Conservation (phyloP, 2,113 vertebrate species). For the Desmodus rotundus region DNA sequence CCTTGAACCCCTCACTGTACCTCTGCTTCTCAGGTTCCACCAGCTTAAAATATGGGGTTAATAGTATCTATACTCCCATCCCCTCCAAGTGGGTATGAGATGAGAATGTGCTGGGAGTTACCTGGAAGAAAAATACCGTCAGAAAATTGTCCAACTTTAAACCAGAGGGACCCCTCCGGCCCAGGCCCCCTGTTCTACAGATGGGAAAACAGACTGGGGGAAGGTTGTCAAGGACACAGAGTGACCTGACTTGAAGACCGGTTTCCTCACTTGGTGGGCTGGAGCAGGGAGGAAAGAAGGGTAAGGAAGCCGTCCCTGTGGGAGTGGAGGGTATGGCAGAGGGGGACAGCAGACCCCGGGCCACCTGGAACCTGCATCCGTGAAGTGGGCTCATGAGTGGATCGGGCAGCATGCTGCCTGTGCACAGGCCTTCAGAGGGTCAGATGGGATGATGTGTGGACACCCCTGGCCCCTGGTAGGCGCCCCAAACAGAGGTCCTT, state of each 20-base stretch:
- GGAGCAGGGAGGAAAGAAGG: background rate
- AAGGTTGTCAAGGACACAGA: background rate
- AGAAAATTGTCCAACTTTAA: background rate
- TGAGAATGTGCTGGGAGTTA: background rate
- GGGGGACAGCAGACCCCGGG: background rate
- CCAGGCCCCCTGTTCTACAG: background rate
- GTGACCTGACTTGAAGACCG: background rate
- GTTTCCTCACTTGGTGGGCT: background rate
- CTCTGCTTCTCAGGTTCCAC: background rate
- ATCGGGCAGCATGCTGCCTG: rapidly evolving
- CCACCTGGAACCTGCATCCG: background rate
- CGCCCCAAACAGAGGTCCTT: background rate
- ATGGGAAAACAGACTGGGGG: background rate
- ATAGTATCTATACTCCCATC: background rate
- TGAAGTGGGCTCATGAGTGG: background rate
- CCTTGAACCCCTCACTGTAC: background rate
- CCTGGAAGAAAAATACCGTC: background rate
- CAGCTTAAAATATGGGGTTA: background rate
- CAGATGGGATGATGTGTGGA: background rate
- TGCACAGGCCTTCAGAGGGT: background rate
- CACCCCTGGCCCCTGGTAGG: background rate
- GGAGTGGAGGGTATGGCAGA: background rate
- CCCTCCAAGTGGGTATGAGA: background rate
- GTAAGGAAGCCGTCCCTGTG: background rate
- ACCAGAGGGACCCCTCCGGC: background rate